phyloP scores from a whole-genome alignment of 2,113 vertebrate genomes.

The Neopipo cinnamomea region DNA sequence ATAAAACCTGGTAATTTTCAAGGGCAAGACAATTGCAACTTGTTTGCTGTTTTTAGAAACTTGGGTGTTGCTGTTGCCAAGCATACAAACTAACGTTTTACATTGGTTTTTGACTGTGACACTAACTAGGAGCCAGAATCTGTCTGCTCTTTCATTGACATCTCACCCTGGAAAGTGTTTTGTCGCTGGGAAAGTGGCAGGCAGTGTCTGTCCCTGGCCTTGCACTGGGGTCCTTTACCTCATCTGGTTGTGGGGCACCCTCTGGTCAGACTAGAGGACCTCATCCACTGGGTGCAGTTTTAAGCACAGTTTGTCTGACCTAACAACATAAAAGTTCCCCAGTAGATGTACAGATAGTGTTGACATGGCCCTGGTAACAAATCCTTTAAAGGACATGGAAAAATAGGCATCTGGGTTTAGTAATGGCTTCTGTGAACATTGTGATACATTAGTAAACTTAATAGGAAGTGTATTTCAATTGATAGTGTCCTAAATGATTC shows the following conservation, averaged over 20 bases:
- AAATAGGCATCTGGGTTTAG: not conserved
- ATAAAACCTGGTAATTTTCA: not conserved
- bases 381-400: not conserved
- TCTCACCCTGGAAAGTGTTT: not conserved
- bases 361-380: not conserved
- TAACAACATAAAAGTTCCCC: not conserved
- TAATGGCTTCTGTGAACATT: not conserved
- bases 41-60: slow-evolving; percentile 5
- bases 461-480: not conserved
- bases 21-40: not conserved
- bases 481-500: not conserved
- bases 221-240: fast-evolving
- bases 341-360: not conserved
- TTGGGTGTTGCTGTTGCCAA: not conserved
- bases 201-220: not conserved
- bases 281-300: not conserved
- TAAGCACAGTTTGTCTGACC: fast-evolving
- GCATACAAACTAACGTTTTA: not conserved
- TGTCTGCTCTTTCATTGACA: not conserved
- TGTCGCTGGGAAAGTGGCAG: not conserved
- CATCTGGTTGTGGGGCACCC: fast-evolving
- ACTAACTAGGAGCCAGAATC: not conserved
- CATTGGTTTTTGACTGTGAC: not conserved
- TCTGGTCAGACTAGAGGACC: not conserved
- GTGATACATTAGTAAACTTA: not conserved